These are phyloP conservation scores for Cydia splendana DNA, from an alignment of 1,140 invertebrate genomes.

Conservation along the genomic window DNA sequence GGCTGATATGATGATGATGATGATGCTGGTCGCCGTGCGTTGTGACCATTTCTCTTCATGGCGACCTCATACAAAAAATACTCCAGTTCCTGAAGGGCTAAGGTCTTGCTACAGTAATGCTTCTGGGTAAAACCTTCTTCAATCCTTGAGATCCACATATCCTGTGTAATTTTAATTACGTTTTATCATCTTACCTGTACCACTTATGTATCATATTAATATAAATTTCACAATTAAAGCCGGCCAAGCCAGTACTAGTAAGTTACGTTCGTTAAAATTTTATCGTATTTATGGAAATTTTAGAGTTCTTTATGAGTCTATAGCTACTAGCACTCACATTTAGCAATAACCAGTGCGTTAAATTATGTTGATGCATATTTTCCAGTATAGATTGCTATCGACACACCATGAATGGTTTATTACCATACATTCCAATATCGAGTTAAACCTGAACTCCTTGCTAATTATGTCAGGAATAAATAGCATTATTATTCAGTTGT, in stretches of 20 bases:
- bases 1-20: too few species aligned
- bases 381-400: conserved; percentile 1
- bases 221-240: too few species aligned
- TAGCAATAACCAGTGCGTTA: neutral
- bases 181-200: too few species aligned
- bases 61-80: too few species aligned
- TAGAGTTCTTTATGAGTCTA: neutral
- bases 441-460: neutral
- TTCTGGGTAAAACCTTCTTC: too few species aligned
- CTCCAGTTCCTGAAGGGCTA: too few species aligned
- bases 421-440: conserved; percentile 18
- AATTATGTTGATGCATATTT: conserved; percentile 16
- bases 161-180: too few species aligned
- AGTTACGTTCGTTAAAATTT: neutral
- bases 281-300: neutral
- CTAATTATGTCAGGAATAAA: conserved; percentile 39
- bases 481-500: conserved; percentile 68
- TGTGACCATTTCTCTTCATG: too few species aligned
- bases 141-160: too few species aligned
- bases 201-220: too few species aligned
- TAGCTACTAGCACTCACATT: neutral
- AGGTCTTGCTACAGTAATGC: too few species aligned
- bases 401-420: neutral
- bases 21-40: too few species aligned
- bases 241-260: neutral